These are phyloP conservation scores for Alloplasta piceator DNA, from an alignment of 2,888 invertebrate genomes.

Conservation along the genomic window DNA sequence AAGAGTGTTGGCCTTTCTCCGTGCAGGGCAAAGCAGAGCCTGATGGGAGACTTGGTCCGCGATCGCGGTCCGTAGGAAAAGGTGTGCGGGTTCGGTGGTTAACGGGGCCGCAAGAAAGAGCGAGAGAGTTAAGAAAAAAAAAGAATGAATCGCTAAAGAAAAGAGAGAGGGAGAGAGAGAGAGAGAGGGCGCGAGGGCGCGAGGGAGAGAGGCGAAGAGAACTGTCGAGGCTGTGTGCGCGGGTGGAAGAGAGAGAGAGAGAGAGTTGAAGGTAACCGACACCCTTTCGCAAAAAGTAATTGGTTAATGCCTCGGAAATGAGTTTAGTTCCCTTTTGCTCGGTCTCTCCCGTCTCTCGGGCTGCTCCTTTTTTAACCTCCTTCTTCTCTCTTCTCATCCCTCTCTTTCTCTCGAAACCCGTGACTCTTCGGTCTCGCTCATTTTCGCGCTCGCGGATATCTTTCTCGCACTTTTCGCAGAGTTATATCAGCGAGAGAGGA, in stretches of 20 bases:
- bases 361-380: constrained; percentile 62
- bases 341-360: constrained; percentile 63
- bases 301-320: constrained; percentile 83
- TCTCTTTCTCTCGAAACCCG: constrained; percentile 44
- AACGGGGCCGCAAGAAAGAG: constrained; percentile 50
- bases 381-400: constrained; percentile 23
- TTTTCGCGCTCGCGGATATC: constrained; percentile 51
- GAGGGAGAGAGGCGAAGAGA: constrained; percentile 45
- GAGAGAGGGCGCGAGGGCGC: too few relatives aligned
- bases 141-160: neutral
- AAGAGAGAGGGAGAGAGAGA: constrained; percentile 48
- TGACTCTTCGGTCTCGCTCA: constrained; percentile 52
- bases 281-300: constrained; percentile 82
- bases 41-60: constrained; percentile 11
- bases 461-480: constrained; percentile 40
- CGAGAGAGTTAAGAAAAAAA: neutral
- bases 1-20: constrained; percentile 30
- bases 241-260: constrained; percentile 60
- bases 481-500: constrained; percentile 37
- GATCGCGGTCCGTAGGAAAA: constrained; percentile 11
- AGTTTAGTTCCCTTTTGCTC: constrained; percentile 81
- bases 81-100: constrained; percentile 56
- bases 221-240: constrained; percentile 29
- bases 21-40: constrained; percentile 9
- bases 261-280: constrained; percentile 79